Evolutionary conservation across 2,888 invertebrate species (phyloP).

Genomic region (Morpho helenor): DNA sequence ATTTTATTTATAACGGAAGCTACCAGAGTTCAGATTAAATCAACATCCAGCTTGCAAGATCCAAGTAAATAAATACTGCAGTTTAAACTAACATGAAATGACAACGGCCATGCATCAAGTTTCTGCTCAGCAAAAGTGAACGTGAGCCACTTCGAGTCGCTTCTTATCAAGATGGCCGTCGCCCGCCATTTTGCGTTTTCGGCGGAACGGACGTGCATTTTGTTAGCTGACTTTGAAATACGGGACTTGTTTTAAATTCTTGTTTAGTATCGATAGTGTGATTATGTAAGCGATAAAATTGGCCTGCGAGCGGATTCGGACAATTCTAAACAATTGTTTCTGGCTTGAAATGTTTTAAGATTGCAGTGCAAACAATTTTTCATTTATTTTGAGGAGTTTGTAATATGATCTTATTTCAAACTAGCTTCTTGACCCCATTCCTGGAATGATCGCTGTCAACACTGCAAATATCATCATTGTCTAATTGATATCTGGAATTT

Average conservation of each 20-base stretch:
- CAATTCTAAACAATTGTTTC: background rate
- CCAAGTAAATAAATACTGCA: constrained; percentile 28
- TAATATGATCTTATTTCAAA: too few relatives aligned
- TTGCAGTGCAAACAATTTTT: background rate
- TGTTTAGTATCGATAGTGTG: constrained; percentile 21
- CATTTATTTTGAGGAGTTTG: background rate
- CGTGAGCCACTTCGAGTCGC: constrained; percentile 29
- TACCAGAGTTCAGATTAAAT: constrained; percentile 20
- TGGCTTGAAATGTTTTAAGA: background rate
- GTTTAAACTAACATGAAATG: constrained; percentile 33
- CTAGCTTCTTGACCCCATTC: too few relatives aligned
- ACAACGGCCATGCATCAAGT: constrained; percentile 34
- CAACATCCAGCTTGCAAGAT: constrained; percentile 19
- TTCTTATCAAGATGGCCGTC: constrained; percentile 34
- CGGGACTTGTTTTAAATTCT: constrained; percentile 24
- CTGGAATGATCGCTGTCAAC: too few relatives aligned
- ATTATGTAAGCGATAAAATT: constrained; percentile 19
- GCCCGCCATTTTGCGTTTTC: constrained; percentile 25
- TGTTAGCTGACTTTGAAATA: constrained; percentile 26
- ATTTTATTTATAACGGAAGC: constrained; percentile 21
- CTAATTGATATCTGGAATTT: too few relatives aligned
- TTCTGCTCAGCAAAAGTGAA: constrained; percentile 32
- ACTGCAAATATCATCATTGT: too few relatives aligned
- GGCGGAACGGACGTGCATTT: constrained; percentile 26
- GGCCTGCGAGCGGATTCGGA: background rate